Base-by-base conservation (phyloP, 2,888 invertebrate genomes). In the Trachelus iudaicus region DNA sequence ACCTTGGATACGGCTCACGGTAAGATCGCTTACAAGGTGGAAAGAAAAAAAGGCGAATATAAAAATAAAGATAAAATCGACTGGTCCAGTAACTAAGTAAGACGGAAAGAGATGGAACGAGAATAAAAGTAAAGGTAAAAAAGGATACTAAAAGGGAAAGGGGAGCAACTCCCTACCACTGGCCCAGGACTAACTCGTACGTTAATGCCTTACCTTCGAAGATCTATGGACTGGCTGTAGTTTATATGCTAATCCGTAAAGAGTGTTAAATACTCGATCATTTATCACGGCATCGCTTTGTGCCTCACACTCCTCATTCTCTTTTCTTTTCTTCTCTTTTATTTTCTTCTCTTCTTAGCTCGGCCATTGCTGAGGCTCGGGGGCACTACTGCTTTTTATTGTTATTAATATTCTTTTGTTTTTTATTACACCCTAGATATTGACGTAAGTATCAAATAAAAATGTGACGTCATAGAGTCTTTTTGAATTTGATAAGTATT, bases 171-270 rank as follows among this genome's bases (percentile, higher is more conserved):
- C 40, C 40, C 15, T 40, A 40, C 40, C 40, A 40, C 86, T 86
- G 88, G 88, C 86, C 86, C 87, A 40, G 40, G 15, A 40, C 40
- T 40, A 40, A 40, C 85, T 85, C 87, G 87, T 87, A 87, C 87
- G 90, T 90, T 91, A 90, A 91, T 91, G 90, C 90, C 87, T 90
- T 90, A 90, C 91, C 40, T 89, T 87, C 87, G 87, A 91, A 91
- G 91, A 91, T 91, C 91, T 91, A 91, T 91, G 90, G 91, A 91
- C 91, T 91, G 88, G 84, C 90, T 88, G 91, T 91, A 91, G 91
- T 91, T 91, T 91, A 91, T 91, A 91, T 91, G 91, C 91, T 91
- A 91, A 91, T 91, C 90, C 90, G 90, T 91, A 91, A 91, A 91
- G 91, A 91, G 91, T 91, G 91, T 91, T 91, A 91, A 91, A 91